phyloP scores from a whole-genome alignment of 2,888 invertebrate species.

The Pyrocoelia pectoralis region DNA sequence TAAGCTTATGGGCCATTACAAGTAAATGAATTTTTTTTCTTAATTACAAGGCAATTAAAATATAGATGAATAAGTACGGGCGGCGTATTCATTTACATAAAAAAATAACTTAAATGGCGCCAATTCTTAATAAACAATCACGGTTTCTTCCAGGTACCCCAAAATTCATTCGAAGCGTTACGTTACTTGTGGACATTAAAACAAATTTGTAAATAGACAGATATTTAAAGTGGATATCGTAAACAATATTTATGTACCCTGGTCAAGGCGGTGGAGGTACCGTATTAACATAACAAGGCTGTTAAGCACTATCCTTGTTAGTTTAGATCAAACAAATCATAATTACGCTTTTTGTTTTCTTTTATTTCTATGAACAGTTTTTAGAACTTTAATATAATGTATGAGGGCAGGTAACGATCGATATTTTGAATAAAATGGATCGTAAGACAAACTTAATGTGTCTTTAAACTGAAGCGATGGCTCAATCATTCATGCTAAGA shows the following conservation, averaged over 20 bases:
- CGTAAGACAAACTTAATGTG: too few species aligned
- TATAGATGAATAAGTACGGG: constrained; percentile 1
- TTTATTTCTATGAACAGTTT: too few species aligned
- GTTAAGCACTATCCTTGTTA: constrained; percentile 37
- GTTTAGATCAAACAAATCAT: constrained; percentile 34
- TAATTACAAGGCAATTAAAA: background rate
- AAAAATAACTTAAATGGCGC: constrained; percentile 40
- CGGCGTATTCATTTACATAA: constrained; percentile 25
- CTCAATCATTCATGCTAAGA: too few species aligned
- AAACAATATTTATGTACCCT: constrained; percentile 44
- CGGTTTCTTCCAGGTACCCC: constrained; percentile 33
- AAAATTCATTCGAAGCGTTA: constrained; percentile 49
- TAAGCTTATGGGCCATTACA: too few species aligned
- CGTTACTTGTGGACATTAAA: constrained; percentile 51
- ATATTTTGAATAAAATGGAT: too few species aligned
- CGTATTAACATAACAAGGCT: constrained; percentile 47
- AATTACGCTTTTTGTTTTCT: constrained; percentile 32
- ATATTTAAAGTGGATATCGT: constrained; percentile 38
- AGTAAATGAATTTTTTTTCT: background rate
- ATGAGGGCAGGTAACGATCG: too few species aligned
- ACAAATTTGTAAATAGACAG: constrained; percentile 53
- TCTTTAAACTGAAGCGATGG: too few species aligned
- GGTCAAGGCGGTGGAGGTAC: constrained; percentile 41
- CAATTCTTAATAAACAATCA: constrained; percentile 46
- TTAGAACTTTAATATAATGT: too few species aligned